Evolutionary conservation across 1,140 invertebrate genomes (phyloP).

Genomic region (Luehdorfia chinensis): DNA sequence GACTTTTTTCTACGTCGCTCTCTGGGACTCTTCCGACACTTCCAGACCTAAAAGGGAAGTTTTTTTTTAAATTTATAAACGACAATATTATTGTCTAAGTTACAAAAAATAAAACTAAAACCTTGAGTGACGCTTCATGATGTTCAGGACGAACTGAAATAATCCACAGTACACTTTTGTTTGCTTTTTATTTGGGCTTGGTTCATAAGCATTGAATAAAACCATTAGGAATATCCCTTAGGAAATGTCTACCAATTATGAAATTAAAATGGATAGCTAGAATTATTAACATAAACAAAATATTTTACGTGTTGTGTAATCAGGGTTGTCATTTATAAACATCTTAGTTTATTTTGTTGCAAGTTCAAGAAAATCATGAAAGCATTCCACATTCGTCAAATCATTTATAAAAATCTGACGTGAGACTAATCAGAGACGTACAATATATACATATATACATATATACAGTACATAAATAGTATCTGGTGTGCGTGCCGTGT

Average conservation of each 20-base stretch:
- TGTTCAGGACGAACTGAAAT: constrained; percentile 26
- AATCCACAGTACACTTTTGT: constrained; percentile 12
- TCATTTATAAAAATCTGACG: too few relatives aligned
- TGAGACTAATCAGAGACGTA: too few relatives aligned
- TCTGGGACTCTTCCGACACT: constrained; percentile 31
- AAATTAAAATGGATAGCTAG: constrained; percentile 44
- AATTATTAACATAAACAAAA: constrained; percentile 21
- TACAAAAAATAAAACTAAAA: constrained; percentile 14
- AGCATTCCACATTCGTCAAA: too few relatives aligned
- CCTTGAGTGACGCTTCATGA: constrained; percentile 51
- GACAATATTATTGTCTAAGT: too few relatives aligned
- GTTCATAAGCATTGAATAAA: constrained; percentile 24
- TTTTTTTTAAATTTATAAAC: not conserved
- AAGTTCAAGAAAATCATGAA: too few relatives aligned
- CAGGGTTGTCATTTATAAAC: too few relatives aligned
- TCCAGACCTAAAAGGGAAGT: constrained; percentile 27
- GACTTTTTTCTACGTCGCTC: constrained; percentile 19
- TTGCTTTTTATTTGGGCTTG: constrained; percentile 30
- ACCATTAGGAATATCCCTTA: constrained; percentile 33
- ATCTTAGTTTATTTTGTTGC: too few relatives aligned
- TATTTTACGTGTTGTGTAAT: too few relatives aligned
- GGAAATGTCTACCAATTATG: constrained; percentile 41
- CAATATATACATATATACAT: too few relatives aligned
- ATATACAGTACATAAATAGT: too few relatives aligned
- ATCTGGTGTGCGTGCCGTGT: too few relatives aligned